These are phyloP conservation scores for Muscina levida DNA, from an alignment of 2,888 invertebrate species.

Conservation along the genomic window DNA sequence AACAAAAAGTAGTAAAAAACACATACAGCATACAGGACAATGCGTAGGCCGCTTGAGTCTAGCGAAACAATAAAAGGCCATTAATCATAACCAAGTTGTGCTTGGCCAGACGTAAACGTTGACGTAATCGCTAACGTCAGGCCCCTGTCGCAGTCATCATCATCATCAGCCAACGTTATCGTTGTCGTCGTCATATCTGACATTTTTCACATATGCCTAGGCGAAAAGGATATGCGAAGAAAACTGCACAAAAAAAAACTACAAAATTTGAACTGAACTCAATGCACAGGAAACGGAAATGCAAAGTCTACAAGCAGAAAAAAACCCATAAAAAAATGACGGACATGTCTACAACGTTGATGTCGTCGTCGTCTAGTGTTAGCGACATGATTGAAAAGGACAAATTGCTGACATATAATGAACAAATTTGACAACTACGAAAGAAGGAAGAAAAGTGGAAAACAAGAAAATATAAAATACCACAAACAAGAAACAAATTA, in stretches of 20 bases:
- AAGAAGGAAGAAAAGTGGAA: neutral
- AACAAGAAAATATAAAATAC: too few species aligned
- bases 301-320: neutral
- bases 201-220: neutral
- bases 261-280: neutral
- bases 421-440: constrained; percentile 47
- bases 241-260: neutral
- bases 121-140: neutral
- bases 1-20: constrained; percentile 32
- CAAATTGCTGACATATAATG: constrained; percentile 42
- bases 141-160: neutral
- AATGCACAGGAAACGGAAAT: constrained; percentile 29
- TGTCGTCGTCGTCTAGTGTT: neutral
- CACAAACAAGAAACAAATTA: too few species aligned
- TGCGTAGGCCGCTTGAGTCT: neutral
- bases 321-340: neutral
- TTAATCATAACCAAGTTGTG: constrained; percentile 17
- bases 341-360: neutral
- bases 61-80: constrained; percentile 22
- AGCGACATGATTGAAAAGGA: constrained; percentile 44
- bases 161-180: neutral
- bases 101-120: neutral
- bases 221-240: neutral
- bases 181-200: neutral
- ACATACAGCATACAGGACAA: neutral